These are phyloP conservation scores for Syngnathus acus DNA, from an alignment of 2,797 vertebrate genomes.

Conservation along the genomic window DNA sequence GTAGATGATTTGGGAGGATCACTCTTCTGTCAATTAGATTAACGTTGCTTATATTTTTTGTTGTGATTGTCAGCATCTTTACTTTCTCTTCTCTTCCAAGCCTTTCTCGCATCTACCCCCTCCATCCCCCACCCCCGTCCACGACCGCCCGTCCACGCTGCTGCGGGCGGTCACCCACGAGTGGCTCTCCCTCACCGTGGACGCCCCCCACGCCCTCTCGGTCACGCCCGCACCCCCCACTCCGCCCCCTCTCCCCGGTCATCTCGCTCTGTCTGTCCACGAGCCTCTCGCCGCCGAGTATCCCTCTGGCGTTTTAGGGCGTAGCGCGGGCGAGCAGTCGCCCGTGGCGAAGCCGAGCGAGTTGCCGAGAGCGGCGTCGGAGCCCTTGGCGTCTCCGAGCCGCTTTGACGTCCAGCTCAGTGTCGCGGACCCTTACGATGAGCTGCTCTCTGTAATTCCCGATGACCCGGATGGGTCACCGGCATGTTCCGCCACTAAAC, in stretches of 20 bases:
- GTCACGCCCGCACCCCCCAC: conserved; percentile 50
- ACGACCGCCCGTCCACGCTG: conserved; percentile 42
- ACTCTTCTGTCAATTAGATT: too few relatives aligned
- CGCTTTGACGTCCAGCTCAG: conserved; percentile 20
- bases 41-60: conserved; percentile 1
- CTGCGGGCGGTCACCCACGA: conserved; percentile 61
- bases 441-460: conserved; percentile 46
- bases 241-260: conserved; percentile 66
- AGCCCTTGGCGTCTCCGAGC: conserved; percentile 14
- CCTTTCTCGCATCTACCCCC: conserved; percentile 54
- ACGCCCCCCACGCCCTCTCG: conserved; percentile 29
- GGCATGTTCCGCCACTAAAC: conserved; percentile 16
- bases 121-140: conserved; percentile 58
- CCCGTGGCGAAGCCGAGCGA: conserved; percentile 18
- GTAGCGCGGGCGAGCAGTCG: conserved; percentile 10
- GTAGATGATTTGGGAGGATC: neutral
- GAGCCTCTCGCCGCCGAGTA: conserved; percentile 34
- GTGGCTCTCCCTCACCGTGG: conserved; percentile 72
- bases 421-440: conserved; percentile 56
- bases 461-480: conserved; percentile 12
- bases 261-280: conserved; percentile 62
- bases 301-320: conserved; percentile 35
- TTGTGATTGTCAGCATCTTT: neutral
- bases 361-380: conserved; percentile 21
- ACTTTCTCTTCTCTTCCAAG: conserved; percentile 53